Evolutionary conservation across 2,888 invertebrate species (phyloP).

Genomic region (Thysanoteuthis rhombus): DNA sequence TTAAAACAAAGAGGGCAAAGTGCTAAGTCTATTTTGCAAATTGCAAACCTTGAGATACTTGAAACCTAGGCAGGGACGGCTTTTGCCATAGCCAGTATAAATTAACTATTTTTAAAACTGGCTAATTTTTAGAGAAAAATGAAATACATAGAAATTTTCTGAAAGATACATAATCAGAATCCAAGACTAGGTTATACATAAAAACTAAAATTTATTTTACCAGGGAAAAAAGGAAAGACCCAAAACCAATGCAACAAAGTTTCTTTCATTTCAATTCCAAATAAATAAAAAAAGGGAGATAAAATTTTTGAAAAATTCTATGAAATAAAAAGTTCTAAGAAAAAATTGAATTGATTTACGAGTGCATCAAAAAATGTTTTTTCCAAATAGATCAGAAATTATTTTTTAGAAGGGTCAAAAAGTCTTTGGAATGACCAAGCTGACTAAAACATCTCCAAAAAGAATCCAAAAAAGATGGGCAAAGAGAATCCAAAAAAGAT

Average conservation of each 20-base stretch:
- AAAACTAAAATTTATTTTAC: not conserved
- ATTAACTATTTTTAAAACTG: too few relatives aligned
- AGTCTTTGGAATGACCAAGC: not conserved
- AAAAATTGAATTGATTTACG: not conserved
- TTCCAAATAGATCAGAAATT: not conserved
- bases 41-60: too few relatives aligned
- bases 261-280: not conserved
- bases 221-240: not conserved
- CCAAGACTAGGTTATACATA: not conserved
- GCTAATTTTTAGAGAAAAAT: too few relatives aligned
- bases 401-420: not conserved
- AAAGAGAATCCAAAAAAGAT: not conserved
- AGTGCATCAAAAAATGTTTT: not conserved
- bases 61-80: too few relatives aligned
- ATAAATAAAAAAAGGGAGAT: not conserved
- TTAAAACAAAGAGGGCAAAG: too few relatives aligned
- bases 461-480: not conserved
- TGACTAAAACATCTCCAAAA: not conserved
- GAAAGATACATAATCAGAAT: not conserved
- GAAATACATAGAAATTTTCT: too few relatives aligned
- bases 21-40: too few relatives aligned
- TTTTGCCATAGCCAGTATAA: too few relatives aligned
- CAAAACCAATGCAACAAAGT: too few relatives aligned
- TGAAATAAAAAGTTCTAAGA: not conserved
- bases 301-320: not conserved